Conservation (phyloP, 1,140 invertebrate genomes). For the Potamilus streckersoni region DNA sequence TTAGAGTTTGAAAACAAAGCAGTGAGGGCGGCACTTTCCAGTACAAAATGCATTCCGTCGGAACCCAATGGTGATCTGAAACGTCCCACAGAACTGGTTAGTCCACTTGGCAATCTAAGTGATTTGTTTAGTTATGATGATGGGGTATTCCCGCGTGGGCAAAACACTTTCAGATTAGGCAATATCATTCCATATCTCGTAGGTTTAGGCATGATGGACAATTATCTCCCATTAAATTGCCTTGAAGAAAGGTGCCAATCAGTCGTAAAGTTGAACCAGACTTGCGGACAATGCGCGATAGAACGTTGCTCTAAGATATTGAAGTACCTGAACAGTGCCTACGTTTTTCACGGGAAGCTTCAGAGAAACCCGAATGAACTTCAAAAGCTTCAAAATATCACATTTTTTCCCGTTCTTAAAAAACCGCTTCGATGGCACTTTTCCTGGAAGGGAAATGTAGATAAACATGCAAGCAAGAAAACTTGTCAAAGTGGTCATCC, state of each 20-base stretch:
- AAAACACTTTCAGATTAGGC: conserved; percentile 3
- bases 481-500: too few relatives aligned
- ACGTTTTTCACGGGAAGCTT: not conserved
- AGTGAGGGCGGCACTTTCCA: not conserved
- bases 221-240: conserved; percentile 16
- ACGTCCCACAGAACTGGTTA: conserved; percentile 26
- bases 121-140: conserved; percentile 17
- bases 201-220: conserved; percentile 25
- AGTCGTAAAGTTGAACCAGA: conserved; percentile 12
- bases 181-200: conserved; percentile 4
- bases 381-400: conserved; percentile 1
- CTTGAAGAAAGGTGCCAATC: conserved; percentile 26
- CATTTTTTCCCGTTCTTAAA: conserved; percentile 30
- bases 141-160: conserved; percentile 4
- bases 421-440: conserved; percentile 30
- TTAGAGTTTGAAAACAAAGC: not conserved
- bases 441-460: conserved; percentile 18
- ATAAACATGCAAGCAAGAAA: too few relatives aligned
- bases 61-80: conserved; percentile 10
- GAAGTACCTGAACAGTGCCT: conserved; percentile 6
- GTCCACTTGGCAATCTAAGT: conserved; percentile 7
- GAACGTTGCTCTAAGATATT: conserved; percentile 8
- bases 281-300: conserved; percentile 7
- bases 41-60: conserved; percentile 28
- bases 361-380: not conserved